A percentile compares a stretch with the other conserved stretches of the same genome.
Conservation (phyloP, 2,797 vertebrate species). For the Amphiprion clarkii region DNA sequence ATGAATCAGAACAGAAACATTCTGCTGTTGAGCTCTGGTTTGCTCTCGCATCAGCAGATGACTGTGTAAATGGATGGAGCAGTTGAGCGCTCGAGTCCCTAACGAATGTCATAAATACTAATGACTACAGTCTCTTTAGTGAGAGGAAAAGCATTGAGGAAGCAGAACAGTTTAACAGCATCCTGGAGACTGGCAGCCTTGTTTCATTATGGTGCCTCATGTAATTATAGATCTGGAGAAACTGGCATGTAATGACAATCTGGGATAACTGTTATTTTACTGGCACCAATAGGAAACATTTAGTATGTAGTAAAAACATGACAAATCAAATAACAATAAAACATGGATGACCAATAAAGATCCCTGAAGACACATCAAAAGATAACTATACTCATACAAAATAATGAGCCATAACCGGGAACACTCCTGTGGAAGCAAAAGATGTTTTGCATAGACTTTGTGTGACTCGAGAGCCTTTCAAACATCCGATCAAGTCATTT, state of each 20-base stretch:
- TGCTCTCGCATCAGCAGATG: conserved; percentile 3
- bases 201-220: conserved; percentile 17
- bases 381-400: conserved; percentile 21
- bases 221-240: conserved; percentile 24
- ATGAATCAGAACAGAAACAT: background rate
- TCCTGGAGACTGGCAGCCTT: conserved; percentile 40
- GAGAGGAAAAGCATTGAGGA: conserved; percentile 33
- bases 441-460: background rate
- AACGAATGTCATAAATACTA: conserved; percentile 51
- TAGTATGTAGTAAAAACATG: conserved; percentile 14
- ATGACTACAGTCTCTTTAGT: conserved; percentile 22
- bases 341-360: background rate
- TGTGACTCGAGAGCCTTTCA: background rate
- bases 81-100: background rate
- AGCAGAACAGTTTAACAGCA: conserved; percentile 41
- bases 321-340: conserved; percentile 1
- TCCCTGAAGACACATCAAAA: conserved; percentile 9
- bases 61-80: conserved; percentile 25
- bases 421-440: background rate
- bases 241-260: conserved; percentile 8
- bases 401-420: background rate
- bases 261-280: conserved; percentile 14
- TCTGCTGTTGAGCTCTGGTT: background rate
- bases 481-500: conserved; percentile 17
- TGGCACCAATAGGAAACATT: conserved; percentile 21